Base-by-base conservation (phyloP, 2,797 vertebrate genomes). In the Nothura maculosa region DNA sequence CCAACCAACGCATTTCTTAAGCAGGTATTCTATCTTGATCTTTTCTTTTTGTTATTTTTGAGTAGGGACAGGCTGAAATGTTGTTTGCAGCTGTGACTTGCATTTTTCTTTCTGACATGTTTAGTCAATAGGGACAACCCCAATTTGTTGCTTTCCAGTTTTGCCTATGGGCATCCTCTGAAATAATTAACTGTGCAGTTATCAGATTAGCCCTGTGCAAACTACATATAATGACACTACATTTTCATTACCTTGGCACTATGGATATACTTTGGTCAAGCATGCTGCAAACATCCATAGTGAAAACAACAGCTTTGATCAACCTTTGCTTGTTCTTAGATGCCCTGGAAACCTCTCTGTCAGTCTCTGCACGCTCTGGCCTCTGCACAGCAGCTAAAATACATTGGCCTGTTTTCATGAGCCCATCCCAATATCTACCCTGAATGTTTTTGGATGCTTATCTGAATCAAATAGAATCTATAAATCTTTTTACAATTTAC, bases 171-270 rank as follows among this genome's bases (percentile, higher is more conserved):
- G 20, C 24, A 10, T 15, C 21, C 11, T 24, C 50, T 34, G 18
- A 36, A 45, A 6, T 2, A 57, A 34, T 30, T 45, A 70, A 10
- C 18, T 17, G 20, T 0, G 1, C 18, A n/a, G 21, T 12, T 57
- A 16, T 12, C 42, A 81, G 27, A 10, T 25, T 61, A 61, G 7
- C 28, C 18, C 0, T 1, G 14, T 50, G 16, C 42, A 55, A 85
- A 50, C n/a, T 17, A 14, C 1, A 0, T 25, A 12, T 38, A 25
- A 30, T 8, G 21, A 36, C 22, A 38, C 19, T 21, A 30, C 9
- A 21, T 87, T 85, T 45, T 61, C 36, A 47, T 15, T 30, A 40
- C 9, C 18, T 17, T 21, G n/a, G 52, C 2, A 11, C 18, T 2
- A 1, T 36, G 34, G 11, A 48, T 34, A 30, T n/a, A 34, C 17